Evolutionary conservation across 2,113 vertebrate genomes (phyloP), one percentile per base, ranked within the genome.

Genomic region (Fukomys damarensis): DNA sequence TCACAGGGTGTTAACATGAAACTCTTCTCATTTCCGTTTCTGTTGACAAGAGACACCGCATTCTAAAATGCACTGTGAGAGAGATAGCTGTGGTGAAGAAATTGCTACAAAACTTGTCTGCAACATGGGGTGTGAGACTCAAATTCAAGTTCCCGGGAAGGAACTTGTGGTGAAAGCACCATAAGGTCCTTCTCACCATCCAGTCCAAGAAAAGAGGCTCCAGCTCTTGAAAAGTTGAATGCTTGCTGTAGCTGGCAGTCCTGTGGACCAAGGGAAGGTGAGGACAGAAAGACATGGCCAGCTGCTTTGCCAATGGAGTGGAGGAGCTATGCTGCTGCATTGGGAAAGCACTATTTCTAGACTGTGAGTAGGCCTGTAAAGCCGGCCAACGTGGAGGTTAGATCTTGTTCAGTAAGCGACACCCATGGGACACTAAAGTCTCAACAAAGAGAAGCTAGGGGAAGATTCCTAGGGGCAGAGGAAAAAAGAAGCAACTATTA

Each of bases 51-150:
- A 80, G 61, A 91, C 43, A 74, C 54, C 52, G 85, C 85, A 35
- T 91, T 87, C 85, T 63, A 81, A 83, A 89, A 72, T 72, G 83
- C 89, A 66, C 66, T 38, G 30, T 92, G 82, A 80, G 56, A 91
- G 24, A 85, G 49, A 68, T 20, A 19, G 7, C 22, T 43, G 3
- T 89, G 79, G 54, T 56, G n/a, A 41, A 91, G 46, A 80, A 86
- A 13, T 96, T 58, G 20, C n/a, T 77, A 38, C 4, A 72, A 76
- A 56, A 86, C 66, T 70, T 65, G 35, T 63, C 63, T 76, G 59
- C 35, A 88, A 19, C 19, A 32, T 22, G 24, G 16, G 30, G 5
- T 86, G 13, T 70, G 30, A 94, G 6, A 56, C 20, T 86, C 35
- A 82, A 41, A 28, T 88, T 82, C 28, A 32, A 77, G 52, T 49